A percentile compares a stretch with the other conserved stretches of the same genome.
phyloP scores from a whole-genome alignment of 2,888 invertebrate species.

The Ectemnius continuus region DNA sequence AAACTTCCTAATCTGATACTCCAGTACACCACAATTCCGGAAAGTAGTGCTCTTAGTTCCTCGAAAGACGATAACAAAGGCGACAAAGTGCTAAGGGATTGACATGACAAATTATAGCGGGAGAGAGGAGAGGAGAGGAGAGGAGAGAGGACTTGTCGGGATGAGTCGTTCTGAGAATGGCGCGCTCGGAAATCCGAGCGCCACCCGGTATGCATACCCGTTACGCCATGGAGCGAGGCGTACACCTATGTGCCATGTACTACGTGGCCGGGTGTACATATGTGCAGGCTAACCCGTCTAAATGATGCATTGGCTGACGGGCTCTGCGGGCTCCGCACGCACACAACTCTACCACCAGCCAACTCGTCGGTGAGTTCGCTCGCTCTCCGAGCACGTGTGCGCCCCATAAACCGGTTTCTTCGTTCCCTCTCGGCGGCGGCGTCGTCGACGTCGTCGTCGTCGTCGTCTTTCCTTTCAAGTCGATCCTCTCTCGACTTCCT shows the following conservation, averaged over 20 bases:
- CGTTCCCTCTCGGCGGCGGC: slow-evolving; percentile 20
- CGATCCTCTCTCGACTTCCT: background rate
- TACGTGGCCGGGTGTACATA: slow-evolving; percentile 30
- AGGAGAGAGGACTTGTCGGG: too few species aligned
- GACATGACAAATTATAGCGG: too few species aligned
- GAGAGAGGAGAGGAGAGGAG: too few species aligned
- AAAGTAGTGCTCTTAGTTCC: too few species aligned
- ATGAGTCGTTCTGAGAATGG: too few species aligned
- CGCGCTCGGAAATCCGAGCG: background rate
- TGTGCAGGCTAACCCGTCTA: slow-evolving; percentile 45
- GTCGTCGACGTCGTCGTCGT: slow-evolving; percentile 1
- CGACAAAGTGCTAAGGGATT: too few species aligned
- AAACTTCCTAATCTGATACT: too few species aligned
- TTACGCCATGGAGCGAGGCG: slow-evolving; percentile 37
- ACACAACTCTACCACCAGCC: background rate
- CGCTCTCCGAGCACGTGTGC: slow-evolving; percentile 19
- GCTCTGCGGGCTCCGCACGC: slow-evolving; percentile 14
- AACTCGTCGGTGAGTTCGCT: slow-evolving; percentile 27
- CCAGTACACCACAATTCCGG: too few species aligned
- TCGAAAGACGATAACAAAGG: too few species aligned
- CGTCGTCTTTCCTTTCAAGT: background rate
- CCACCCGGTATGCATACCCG: slow-evolving; percentile 45
- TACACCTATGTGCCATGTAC: background rate
- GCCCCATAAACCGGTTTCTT: slow-evolving; percentile 37
- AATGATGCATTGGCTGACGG: slow-evolving; percentile 51